Conservation (phyloP, 2,888 invertebrate species). For the Eupsilia transversa region DNA sequence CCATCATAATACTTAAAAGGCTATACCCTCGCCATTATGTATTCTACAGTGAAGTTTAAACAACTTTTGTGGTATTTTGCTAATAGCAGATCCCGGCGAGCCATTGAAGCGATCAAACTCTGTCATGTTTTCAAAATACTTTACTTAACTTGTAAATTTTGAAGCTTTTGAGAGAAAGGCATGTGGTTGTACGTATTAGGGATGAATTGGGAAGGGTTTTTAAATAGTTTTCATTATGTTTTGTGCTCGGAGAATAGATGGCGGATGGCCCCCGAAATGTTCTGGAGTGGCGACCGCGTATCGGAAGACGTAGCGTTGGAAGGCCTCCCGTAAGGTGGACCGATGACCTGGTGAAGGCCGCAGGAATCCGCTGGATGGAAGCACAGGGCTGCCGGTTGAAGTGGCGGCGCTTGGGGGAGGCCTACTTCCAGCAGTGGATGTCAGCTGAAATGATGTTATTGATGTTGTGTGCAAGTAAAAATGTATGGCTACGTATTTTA, state of each 20-base stretch:
- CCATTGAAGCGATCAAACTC: conserved; percentile 73
- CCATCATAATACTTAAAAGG: conserved; percentile 64
- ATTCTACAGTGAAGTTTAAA: conserved; percentile 72
- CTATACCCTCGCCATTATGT: conserved; percentile 66
- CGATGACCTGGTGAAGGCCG: background rate
- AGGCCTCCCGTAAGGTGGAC: no score
- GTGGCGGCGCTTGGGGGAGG: no score
- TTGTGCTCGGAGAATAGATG: no score
- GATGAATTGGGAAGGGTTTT: background rate
- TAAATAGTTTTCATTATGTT: background rate
- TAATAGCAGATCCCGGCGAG: conserved; percentile 71
- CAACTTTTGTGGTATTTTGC: conserved; percentile 72
- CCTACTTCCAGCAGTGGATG: background rate
- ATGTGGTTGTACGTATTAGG: conserved; percentile 45
- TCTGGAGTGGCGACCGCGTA: no score
- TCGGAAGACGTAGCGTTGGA: no score
- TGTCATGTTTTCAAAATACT: conserved; percentile 77
- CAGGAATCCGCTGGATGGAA: background rate
- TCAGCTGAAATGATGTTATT: background rate
- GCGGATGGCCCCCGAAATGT: no score
- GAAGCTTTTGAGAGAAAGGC: conserved; percentile 58
- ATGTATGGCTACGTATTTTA: background rate
- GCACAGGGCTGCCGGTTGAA: background rate
- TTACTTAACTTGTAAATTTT: conserved; percentile 72
- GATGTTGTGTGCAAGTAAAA: background rate